Conservation (phyloP, 2,113 vertebrate species). For the Pelmatolapia mariae region DNA sequence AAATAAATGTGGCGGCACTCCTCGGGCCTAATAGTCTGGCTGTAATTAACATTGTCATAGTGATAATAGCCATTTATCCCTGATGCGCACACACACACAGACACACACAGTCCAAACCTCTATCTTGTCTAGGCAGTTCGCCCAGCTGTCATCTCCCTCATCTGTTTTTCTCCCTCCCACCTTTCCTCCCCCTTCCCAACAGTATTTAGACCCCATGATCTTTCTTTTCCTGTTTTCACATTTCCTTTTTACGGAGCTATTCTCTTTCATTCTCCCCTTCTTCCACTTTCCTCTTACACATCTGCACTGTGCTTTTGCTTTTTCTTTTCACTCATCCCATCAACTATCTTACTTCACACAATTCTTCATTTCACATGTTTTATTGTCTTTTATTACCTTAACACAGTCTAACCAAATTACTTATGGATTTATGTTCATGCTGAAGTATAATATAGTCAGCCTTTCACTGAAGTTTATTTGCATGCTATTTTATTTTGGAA, state of each 20-base stretch:
- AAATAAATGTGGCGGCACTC: slow-evolving; percentile 64
- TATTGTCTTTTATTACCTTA: not conserved
- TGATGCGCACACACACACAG: not conserved
- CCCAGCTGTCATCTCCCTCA: slow-evolving; percentile 46
- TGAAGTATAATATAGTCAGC: not conserved
- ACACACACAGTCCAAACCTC: slow-evolving; percentile 23
- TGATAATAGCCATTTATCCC: slow-evolving; percentile 73
- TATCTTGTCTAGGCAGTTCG: slow-evolving; percentile 44
- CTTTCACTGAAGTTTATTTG: not conserved
- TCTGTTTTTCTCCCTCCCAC: slow-evolving; percentile 6
- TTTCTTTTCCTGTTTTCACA: slow-evolving; percentile 3
- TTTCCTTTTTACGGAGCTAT: not conserved
- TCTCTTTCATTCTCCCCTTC: not conserved
- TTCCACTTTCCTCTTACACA: not conserved
- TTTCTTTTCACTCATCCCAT: not conserved
- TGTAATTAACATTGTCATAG: slow-evolving; percentile 75
- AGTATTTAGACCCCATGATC: slow-evolving; percentile 14
- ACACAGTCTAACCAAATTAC: not conserved
- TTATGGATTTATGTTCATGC: not conserved
- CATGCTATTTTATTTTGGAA: not conserved
- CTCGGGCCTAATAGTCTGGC: slow-evolving; percentile 60
- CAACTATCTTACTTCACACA: not conserved
- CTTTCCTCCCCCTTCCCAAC: not conserved
- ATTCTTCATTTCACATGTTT: not conserved
- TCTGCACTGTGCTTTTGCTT: not conserved